phyloP scores from a whole-genome alignment of 2,888 invertebrate species.

The Artemia sinica region DNA sequence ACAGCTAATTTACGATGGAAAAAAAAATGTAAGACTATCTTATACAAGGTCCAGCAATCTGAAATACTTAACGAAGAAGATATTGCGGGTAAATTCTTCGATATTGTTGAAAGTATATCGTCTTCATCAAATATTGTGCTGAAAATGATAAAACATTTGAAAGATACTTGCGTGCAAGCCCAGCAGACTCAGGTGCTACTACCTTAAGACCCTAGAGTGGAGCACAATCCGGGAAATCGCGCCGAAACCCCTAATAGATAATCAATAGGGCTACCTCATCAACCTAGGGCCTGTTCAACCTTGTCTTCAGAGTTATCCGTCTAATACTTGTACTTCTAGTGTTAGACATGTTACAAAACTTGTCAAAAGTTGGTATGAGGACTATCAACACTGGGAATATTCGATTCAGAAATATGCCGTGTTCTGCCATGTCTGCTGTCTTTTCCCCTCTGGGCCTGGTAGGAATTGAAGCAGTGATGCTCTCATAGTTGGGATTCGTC shows the following conservation, averaged over 20 bases:
- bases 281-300: constrained; percentile 15
- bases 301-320: not conserved
- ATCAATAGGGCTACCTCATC: constrained; percentile 13
- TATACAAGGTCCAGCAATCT: too few relatives aligned
- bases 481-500: constrained; percentile 9
- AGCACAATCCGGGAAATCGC: constrained; percentile 16
- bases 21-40: too few relatives aligned
- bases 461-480: too few relatives aligned
- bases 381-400: constrained; percentile 14
- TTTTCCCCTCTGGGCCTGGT: constrained; percentile 13
- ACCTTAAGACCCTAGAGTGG: constrained; percentile 3
- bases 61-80: too few relatives aligned
- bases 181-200: not conserved
- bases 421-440: not conserved
- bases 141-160: not conserved
- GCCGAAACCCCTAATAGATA: constrained; percentile 7
- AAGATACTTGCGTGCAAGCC: not conserved
- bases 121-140: not conserved
- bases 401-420: constrained; percentile 9
- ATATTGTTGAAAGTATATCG: too few relatives aligned
- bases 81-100: too few relatives aligned
- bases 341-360: too few relatives aligned
- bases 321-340: too few relatives aligned
- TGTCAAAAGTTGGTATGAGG: not conserved
- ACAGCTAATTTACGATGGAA: too few relatives aligned